Evolutionary conservation across 64 coral and sea anemone species (phyloP).

Genomic region (Montipora sp.): DNA sequence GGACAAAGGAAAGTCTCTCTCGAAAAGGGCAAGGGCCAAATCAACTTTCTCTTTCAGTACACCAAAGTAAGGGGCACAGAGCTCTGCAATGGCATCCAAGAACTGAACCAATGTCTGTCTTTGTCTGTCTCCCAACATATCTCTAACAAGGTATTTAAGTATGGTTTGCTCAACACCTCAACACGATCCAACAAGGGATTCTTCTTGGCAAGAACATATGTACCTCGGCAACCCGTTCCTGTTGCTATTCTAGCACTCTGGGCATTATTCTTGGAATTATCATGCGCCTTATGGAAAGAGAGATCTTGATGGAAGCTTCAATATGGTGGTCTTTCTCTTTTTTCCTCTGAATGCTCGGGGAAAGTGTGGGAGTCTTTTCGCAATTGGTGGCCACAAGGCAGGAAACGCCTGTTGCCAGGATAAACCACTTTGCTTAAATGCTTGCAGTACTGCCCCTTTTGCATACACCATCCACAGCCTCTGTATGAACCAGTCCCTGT

Average conservation of each 20-base stretch:
- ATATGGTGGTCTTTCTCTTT: not conserved
- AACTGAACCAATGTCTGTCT: conserved; percentile 30
- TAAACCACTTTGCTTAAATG: conserved; percentile 41
- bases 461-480: conserved; percentile 47
- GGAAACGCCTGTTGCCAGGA: conserved; percentile 30
- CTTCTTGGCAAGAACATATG: conserved; percentile 61
- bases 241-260: conserved; percentile 55
- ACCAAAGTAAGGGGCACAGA: conserved; percentile 1
- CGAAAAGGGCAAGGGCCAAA: conserved; percentile 27
- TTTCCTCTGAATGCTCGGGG: conserved; percentile 30
- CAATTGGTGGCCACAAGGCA: not conserved
- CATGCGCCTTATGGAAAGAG: conserved; percentile 60
- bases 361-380: conserved; percentile 2
- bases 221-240: conserved; percentile 47
- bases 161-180: conserved; percentile 24
- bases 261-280: conserved; percentile 35
- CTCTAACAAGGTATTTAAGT: conserved; percentile 41
- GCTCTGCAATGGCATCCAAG: conserved; percentile 26
- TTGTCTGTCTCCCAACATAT: conserved; percentile 40
- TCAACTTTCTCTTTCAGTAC: conserved; percentile 20
- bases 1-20: conserved; percentile 65
- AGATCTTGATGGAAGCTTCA: conserved; percentile 44
- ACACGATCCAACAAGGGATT: conserved; percentile 51
- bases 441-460: conserved; percentile 18
- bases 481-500: conserved; percentile 47